phyloP scores from a whole-genome alignment of 1,140 invertebrate species.

The Plutomurus gul region DNA sequence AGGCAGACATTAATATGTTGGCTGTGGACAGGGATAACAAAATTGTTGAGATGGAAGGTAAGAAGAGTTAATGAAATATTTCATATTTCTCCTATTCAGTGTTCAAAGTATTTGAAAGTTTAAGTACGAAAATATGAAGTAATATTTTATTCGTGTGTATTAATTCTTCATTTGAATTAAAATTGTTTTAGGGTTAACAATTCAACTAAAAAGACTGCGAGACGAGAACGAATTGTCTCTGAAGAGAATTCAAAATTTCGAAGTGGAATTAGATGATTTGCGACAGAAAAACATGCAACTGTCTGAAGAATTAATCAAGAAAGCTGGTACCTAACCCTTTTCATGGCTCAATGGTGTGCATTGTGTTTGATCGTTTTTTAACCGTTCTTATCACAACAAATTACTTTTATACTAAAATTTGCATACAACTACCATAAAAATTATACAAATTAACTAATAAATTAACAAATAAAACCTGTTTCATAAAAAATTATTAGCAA shows the following conservation, averaged over 20 bases:
- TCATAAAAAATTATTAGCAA: no score
- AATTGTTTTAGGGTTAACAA: constrained; percentile 34
- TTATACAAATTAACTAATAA: no score
- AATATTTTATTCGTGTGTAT: background rate
- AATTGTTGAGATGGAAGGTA: constrained; percentile 51
- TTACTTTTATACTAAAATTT: background rate
- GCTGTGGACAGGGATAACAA: constrained; percentile 50
- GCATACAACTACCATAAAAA: no score
- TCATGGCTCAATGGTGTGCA: no score
- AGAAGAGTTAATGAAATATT: background rate
- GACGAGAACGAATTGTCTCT: constrained; percentile 49
- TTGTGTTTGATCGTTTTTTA: no score
- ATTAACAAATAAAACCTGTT: no score
- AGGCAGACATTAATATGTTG: constrained; percentile 51
- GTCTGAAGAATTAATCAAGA: constrained; percentile 44
- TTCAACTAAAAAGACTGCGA: constrained; percentile 43
- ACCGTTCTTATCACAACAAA: background rate
- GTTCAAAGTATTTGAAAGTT: no score
- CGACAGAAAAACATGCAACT: constrained; percentile 45
- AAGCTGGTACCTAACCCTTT: constrained; percentile 35
- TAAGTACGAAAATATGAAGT: no score
- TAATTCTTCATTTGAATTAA: background rate
- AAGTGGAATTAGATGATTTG: constrained; percentile 37
- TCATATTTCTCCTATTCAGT: background rate
- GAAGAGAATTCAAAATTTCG: constrained; percentile 38